Base-by-base conservation (phyloP, 2,888 invertebrate species). In the Micoletzkya japonica region DNA sequence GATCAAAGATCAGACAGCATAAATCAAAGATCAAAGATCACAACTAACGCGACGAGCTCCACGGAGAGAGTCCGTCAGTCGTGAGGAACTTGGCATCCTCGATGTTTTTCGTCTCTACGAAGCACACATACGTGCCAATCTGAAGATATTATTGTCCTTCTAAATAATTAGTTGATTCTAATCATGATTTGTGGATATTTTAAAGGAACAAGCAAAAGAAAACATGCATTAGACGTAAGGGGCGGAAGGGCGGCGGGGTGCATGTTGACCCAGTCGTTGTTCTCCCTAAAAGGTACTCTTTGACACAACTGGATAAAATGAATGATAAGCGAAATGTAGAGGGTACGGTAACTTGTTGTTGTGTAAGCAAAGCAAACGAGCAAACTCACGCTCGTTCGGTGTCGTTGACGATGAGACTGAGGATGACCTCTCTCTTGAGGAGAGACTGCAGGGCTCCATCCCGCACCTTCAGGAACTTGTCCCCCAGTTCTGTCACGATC, bases 251-350 rank as follows among this genome's bases (percentile, higher is more conserved):
- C 56, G 44, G 67, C 56, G 39, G 67, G 39, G 24, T 67, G 67
- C 30, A 7, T 4, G 44, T 67, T 67, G 28, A 67, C 67, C 67
- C 67, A 67, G 30, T 57, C 67, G 39, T 67, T 72, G 58, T 75
- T 70, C 17, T 76, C 72, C 44, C 79, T 79, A 49, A 52, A 74
- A 52, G 10, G 44, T 14, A 44, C 44, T 44, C 44, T 14, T 44
- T 44, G 10, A 10, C 44, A 10, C 44, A n/a, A n/a, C n/a, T n/a
- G n/a, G n/a, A n/a, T n/a, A n/a, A n/a, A n/a, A n/a, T n/a, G n/a
- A n/a, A n/a, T n/a, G n/a, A n/a, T n/a, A 60, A 14, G n/a, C 20
- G 4, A n/a, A 61, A 4, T 1, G 28, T 17, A n/a, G 17, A 32
- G 63, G 10, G 30, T 39, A 24, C 60, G 7, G 32, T 24, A 10